A percentile compares a stretch with the other conserved stretches of the same genome.
These are phyloP conservation scores for Timandra comae DNA, from an alignment of 2,888 invertebrate species.

Conservation along the genomic window DNA sequence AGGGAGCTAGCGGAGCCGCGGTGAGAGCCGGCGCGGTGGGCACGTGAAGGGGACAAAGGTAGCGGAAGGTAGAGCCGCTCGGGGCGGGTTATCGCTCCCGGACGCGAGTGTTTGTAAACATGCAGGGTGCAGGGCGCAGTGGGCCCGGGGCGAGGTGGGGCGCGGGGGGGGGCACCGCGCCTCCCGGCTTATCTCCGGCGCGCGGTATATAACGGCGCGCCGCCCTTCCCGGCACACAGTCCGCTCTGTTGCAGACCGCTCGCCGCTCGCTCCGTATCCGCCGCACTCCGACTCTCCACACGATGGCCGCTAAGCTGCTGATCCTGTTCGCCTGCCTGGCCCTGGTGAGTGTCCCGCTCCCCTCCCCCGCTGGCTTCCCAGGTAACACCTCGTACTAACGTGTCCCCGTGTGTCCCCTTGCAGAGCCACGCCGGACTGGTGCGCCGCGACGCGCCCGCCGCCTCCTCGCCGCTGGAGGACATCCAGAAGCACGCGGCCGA, in stretches of 20 bases:
- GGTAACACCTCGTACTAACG: not conserved
- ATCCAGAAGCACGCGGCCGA: slow-evolving; percentile 49
- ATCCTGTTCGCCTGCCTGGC: slow-evolving; percentile 54
- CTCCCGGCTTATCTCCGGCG: slow-evolving; percentile 12
- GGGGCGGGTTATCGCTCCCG: slow-evolving; percentile 12
- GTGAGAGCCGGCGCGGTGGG: not conserved
- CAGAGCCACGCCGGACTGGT: slow-evolving; percentile 45
- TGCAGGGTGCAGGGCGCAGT: slow-evolving; percentile 8
- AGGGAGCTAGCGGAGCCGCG: no score
- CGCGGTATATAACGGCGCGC: slow-evolving; percentile 28
- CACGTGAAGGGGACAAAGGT: not conserved
- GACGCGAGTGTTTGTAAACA: slow-evolving; percentile 18
- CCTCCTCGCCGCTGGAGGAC: slow-evolving; percentile 35
- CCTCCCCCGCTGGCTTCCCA: not conserved
- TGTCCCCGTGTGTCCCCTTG: slow-evolving; percentile 4
- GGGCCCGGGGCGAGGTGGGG: slow-evolving; percentile 25
- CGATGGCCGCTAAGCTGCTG: slow-evolving; percentile 48
- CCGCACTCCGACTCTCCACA: slow-evolving; percentile 13
- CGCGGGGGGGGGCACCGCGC: slow-evolving; percentile 21
- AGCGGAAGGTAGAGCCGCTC: slow-evolving; percentile 4
- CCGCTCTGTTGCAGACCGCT: slow-evolving; percentile 30
- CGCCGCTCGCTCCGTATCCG: slow-evolving; percentile 11
- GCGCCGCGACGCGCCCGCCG: slow-evolving; percentile 45
- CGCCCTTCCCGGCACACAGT: slow-evolving; percentile 31
- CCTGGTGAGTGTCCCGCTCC: slow-evolving; percentile 42